Evolutionary conservation across 2,888 invertebrate genomes (phyloP).

Genomic region (Drosophila diplacantha): DNA sequence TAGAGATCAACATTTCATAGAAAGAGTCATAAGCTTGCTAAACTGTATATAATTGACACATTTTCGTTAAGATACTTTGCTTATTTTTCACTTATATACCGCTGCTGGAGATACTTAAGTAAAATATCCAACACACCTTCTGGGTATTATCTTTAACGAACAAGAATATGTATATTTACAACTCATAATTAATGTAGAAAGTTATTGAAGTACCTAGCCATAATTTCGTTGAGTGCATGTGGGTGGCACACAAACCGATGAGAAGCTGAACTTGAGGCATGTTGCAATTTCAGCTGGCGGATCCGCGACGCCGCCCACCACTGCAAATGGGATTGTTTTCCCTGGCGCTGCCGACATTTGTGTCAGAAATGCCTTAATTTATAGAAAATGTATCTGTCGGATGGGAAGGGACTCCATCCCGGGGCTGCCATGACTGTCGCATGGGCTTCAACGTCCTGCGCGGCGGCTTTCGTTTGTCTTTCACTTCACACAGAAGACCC

Average conservation of each 20-base stretch:
- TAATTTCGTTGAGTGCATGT: neutral
- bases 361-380: constrained; percentile 58
- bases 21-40: neutral
- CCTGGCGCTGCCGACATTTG: constrained; percentile 40
- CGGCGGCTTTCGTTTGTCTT: constrained; percentile 48
- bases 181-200: neutral
- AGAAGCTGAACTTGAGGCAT: constrained; percentile 30
- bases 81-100: neutral
- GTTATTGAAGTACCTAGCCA: neutral
- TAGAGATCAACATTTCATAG: neutral
- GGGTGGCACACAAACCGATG: constrained; percentile 1
- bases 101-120: neutral
- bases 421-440: constrained; percentile 37
- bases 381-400: constrained; percentile 62
- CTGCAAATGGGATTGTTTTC: constrained; percentile 66
- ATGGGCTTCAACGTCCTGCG: constrained; percentile 38
- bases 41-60: neutral
- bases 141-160: neutral
- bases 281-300: constrained; percentile 41
- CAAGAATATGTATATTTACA: neutral
- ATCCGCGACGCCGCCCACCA: constrained; percentile 33
- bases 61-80: too few species aligned
- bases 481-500: constrained; percentile 39
- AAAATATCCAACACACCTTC: too few species aligned
- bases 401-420: constrained; percentile 24